Evolutionary conservation across 2,113 vertebrate species (phyloP), one percentile per base, ranked within the genome.

Genomic region (Pseudopipra pipra): DNA sequence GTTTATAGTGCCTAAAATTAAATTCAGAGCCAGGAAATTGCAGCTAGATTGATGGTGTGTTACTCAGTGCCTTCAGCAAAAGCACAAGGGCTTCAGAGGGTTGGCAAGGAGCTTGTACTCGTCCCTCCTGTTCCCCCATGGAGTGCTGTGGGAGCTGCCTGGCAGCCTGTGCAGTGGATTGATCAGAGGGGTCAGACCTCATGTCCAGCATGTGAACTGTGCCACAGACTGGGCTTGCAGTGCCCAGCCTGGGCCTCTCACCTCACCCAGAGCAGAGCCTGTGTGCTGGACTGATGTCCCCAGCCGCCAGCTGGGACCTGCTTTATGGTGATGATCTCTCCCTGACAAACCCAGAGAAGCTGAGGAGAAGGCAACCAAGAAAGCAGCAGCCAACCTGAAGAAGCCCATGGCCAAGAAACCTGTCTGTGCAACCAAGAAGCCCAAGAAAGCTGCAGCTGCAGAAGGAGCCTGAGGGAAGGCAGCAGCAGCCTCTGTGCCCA

Each of bases 11-110:
- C 94, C 85, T 93, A 54, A 89, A 93, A 91, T 96, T 85, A 70
- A 91, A 88, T 96, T 85, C 70, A 76, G 65, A 75, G 65, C 44
- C 86, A 85, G 96, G 83, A 94, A 93, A 87, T 75, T 86, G 47
- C 56, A 86, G 44, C 44, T 80, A n/a, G 77, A 92, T 89, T 65
- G 76, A 90, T 95, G 79, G 56, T 44, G n/a, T 43, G 49, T 92
- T 78, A 78, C 83, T 71, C 31, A 27, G 27, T 43, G 56, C 61
- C 62, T 92, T 78, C 73, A 87, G 77, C 33, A 74, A 84, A 83
- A 67, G 4, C 13, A 28, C 15, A 18, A 63, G 33, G 44, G 35
- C 59, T 91, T 94, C 76, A 77, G 17, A 83, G 24, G 12, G 35
- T 37, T 90, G 92, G 24, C 61, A 74, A 63, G 73, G 66, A 67